Conservation (phyloP, 2,888 invertebrate species). For the Cheilosia pagana region DNA sequence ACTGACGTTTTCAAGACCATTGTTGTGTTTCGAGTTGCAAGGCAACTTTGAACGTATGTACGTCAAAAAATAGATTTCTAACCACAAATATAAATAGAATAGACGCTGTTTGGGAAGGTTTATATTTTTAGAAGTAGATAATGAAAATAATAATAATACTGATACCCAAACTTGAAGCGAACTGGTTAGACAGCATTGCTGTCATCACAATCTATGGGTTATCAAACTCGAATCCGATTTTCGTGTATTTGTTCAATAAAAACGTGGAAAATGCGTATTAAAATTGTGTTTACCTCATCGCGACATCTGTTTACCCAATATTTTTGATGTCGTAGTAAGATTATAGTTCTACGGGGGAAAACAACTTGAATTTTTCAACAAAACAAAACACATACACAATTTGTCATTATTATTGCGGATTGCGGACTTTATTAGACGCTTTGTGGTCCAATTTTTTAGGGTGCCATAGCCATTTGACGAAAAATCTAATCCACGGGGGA, state of each 20-base stretch:
- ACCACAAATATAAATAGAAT: too few species aligned
- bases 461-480: too few species aligned
- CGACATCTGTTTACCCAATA: not conserved
- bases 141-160: not conserved
- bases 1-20: too few species aligned
- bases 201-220: not conserved
- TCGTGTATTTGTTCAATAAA: not conserved
- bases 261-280: conserved; percentile 7
- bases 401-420: conserved; percentile 10
- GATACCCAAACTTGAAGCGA: too few species aligned
- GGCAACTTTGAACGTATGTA: too few species aligned
- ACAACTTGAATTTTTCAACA: not conserved
- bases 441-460: not conserved
- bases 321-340: not conserved
- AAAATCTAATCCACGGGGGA: not conserved
- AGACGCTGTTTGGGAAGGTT: not conserved
- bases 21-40: too few species aligned
- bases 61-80: too few species aligned
- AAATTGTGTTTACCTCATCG: conserved; percentile 6
- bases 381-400: conserved; percentile 3
- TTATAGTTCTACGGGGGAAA: not conserved
- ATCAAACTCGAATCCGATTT: not conserved
- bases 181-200: not conserved
- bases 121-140: not conserved
- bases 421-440: not conserved